Base-by-base conservation (phyloP, 2,888 invertebrate genomes). In the Dasypolia templi region DNA sequence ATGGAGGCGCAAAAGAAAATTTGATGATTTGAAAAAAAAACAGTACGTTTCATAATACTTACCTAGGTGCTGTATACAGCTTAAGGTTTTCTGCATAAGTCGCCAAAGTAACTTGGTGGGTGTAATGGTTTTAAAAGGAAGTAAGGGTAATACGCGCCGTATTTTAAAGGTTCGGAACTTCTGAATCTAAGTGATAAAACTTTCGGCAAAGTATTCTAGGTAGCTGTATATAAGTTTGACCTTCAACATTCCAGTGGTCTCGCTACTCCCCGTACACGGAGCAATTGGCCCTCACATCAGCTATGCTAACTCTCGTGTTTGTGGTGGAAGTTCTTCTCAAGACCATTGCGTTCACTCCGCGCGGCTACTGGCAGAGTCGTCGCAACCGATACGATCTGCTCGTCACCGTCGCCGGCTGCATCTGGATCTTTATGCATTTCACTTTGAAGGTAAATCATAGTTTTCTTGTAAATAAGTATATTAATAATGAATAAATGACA, bases 351-450 rank as follows among this genome's bases (percentile, higher is more conserved):
- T 99, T 99, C 95, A 99, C 99, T 4, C 98, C 99, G 74, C 97
- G 99, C 87, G 99, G 99, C 68, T 99, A 99, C 96, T 99, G 99
- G 98, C 99, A 99, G 94, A 99, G 99, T 79, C 97, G 99, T 88
- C 97, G 99, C 87, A 99, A 99, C 96, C 97, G 99, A 90, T 99
- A 99, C 94, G 99, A 99, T 95, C 97, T 99, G 83, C 97, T 99
- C 81, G 99, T 99, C 79, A 99, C 99, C 14, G 98, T 99, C 73
- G 97, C 99, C 69, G 99, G 99, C 26, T 99, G 99, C 77, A 97
- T 99, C 79, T 99, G 99, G 99, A 99, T 99, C 84, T 97, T 99
- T 89, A 97, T 99, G 92, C 99, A 99, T 94, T 98, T 98, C 88
- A 98, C 98, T 84, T 97, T 98, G 86, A 97, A 98, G 97, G 98